phyloP scores from a whole-genome alignment of 2,797 vertebrate genomes.

The Sebastolobus altivelis region DNA sequence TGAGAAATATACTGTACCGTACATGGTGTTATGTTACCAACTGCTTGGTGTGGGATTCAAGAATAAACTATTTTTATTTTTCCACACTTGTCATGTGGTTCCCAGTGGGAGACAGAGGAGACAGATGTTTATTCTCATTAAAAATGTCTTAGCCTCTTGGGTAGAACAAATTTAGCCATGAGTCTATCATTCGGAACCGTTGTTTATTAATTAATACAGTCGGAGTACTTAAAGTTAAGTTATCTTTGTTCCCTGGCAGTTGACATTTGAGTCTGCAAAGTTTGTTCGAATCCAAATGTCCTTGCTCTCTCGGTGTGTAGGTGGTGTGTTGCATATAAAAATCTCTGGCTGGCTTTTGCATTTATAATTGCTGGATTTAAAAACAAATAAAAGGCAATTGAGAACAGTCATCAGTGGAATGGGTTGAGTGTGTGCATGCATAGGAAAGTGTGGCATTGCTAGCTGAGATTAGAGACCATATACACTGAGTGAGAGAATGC shows the following conservation, averaged over 20 bases:
- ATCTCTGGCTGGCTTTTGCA: background rate
- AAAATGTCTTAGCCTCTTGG: slow-evolving; percentile 63
- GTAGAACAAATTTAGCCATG: slow-evolving; percentile 67
- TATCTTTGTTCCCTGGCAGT: slow-evolving; percentile 16
- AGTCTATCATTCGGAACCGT: slow-evolving; percentile 59
- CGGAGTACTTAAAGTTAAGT: slow-evolving; percentile 30
- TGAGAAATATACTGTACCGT: background rate
- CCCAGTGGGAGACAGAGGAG: slow-evolving; percentile 52
- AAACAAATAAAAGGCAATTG: background rate
- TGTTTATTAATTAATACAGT: slow-evolving; percentile 50
- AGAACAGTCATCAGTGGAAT: background rate
- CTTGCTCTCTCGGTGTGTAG: background rate
- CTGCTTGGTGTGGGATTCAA: slow-evolving; percentile 29
- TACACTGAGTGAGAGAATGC: slow-evolving; percentile 21
- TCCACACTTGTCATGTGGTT: slow-evolving; percentile 64
- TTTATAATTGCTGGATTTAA: background rate
- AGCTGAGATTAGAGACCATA: slow-evolving; percentile 41
- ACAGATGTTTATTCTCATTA: slow-evolving; percentile 78
- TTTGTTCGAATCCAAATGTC: slow-evolving; percentile 9
- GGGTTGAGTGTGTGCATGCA: background rate
- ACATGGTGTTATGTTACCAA: slow-evolving; percentile 7
- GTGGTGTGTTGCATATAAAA: background rate
- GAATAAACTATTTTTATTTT: slow-evolving; percentile 63
- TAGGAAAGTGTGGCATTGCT: slow-evolving; percentile 16
- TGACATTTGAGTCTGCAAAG: slow-evolving; percentile 47